Base-by-base conservation (phyloP, 2,797 vertebrate species). In the Balearica regulorum region DNA sequence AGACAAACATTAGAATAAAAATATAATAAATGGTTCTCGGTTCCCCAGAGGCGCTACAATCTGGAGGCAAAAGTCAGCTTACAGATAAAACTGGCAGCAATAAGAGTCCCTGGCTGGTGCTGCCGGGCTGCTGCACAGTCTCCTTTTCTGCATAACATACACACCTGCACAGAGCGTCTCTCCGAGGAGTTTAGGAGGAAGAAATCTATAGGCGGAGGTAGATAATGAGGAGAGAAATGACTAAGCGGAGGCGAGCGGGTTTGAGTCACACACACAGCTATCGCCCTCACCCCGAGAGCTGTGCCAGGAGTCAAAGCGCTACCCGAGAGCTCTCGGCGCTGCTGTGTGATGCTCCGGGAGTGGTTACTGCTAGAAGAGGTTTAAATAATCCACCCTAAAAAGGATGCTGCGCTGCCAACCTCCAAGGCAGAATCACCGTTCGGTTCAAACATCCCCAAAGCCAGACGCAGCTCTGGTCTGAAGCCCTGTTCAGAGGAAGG, bases 341-440 rank as follows among this genome's bases (percentile, higher is more conserved):
- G 62, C 73, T 72, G 8, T 31, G 39, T 0, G 3, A n/a, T 49
- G 90, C 49, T 53, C 77, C 0, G 0, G 51, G 49, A 0, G 0
- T 5, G 37, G n/a, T 10, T 78, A 33, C 61, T 57, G 71, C 43
- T 49, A 61, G 19, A 61, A 46, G 43, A 76, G 49, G 28, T 31
- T 69, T 37, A 55, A 91, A 89, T 28, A 51, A 51, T 16, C 26
- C 2, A 2, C 22, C 26, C 35, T 39, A 16, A 24, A 78, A 54
- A 43, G 39, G 49, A 31, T 65, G 20, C 21, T 22, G 24, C 2
- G 5, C 44, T 83, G 57, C 37, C 72, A 92, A 1, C 29, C 53
- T 44, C 48, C n/a, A 25, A 37, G 53, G 37, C 70, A 89, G 31
- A 73, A 7, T 28, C 77, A 57, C 12, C 0, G 1, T 35, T 72